Evolutionary conservation across 2,113 vertebrate genomes (phyloP).

Genomic region (Alaudala cheleensis): DNA sequence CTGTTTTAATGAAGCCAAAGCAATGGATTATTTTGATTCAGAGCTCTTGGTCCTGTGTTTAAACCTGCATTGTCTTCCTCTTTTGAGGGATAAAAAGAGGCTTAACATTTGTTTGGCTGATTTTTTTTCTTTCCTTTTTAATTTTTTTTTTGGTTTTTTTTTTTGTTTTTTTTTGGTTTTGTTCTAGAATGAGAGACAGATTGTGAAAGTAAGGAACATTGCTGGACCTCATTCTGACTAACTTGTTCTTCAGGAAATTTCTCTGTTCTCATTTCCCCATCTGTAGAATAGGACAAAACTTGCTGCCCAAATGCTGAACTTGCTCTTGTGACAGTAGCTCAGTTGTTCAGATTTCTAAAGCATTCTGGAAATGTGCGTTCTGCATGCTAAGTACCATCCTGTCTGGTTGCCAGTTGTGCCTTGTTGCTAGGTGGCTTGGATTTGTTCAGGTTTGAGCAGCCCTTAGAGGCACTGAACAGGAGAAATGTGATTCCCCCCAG

Average conservation of each 20-base stretch:
- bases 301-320: slow-evolving; percentile 26
- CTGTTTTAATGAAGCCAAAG: not conserved
- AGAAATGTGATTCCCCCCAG: not conserved
- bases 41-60: not conserved
- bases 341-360: slow-evolving; percentile 17
- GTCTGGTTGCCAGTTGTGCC: not conserved
- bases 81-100: not conserved
- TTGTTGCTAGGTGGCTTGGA: slow-evolving; percentile 17
- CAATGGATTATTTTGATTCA: not conserved
- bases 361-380: not conserved
- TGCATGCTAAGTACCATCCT: slow-evolving; percentile 9
- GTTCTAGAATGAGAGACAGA: slow-evolving; percentile 10
- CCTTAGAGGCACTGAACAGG: not conserved
- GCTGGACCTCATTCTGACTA: slow-evolving; percentile 6
- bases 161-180: not conserved
- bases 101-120: not conserved
- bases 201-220: slow-evolving; percentile 12
- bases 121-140: not conserved
- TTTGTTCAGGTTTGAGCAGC: not conserved
- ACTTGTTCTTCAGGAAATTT: slow-evolving; percentile 46
- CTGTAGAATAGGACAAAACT: slow-evolving; percentile 8
- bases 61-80: not conserved
- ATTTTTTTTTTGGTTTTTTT: not conserved
- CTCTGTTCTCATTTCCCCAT: slow-evolving; percentile 33
- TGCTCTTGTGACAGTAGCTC: not conserved